These are phyloP conservation scores for Orgyia antiqua DNA, from an alignment of 2,888 invertebrate genomes.

Conservation along the genomic window DNA sequence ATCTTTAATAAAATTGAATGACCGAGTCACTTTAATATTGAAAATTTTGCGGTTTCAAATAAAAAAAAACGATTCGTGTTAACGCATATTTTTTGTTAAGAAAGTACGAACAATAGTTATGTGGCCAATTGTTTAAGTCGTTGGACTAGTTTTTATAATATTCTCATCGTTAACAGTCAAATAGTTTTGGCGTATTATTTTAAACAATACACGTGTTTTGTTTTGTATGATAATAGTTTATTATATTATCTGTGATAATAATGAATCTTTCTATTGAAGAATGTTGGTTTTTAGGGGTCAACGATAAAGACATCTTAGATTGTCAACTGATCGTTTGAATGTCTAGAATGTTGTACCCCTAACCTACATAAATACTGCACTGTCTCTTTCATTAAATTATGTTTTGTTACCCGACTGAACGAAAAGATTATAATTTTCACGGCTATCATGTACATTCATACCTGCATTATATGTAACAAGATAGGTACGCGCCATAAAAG, in stretches of 20 bases:
- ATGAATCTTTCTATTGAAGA: conserved; percentile 10
- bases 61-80: conserved; percentile 12
- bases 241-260: no score
- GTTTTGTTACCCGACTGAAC: no score
- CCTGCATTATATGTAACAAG: no score
- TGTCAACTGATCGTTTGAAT: conserved; percentile 28
- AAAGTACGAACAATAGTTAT: conserved; percentile 28
- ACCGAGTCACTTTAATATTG: conserved; percentile 8
- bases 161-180: conserved; percentile 40
- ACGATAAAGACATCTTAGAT: conserved; percentile 37
- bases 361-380: conserved; percentile 41
- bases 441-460: no score
- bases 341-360: conserved; percentile 46
- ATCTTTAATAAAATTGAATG: conserved; percentile 23
- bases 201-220: conserved; percentile 31
- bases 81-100: conserved; percentile 18
- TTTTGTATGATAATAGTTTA: conserved; percentile 26
- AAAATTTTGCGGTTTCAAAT: conserved; percentile 10
- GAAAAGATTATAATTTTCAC: no score
- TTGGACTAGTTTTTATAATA: conserved; percentile 42
- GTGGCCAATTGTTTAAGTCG: conserved; percentile 38
- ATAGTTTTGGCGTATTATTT: conserved; percentile 37
- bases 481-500: no score
- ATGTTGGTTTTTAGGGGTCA: conserved; percentile 45
- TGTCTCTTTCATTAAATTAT: conserved; percentile 30